Evolutionary conservation across 2,797 vertebrate species (phyloP), one percentile per base, ranked within the genome.

Genomic region (Scleropages formosus): DNA sequence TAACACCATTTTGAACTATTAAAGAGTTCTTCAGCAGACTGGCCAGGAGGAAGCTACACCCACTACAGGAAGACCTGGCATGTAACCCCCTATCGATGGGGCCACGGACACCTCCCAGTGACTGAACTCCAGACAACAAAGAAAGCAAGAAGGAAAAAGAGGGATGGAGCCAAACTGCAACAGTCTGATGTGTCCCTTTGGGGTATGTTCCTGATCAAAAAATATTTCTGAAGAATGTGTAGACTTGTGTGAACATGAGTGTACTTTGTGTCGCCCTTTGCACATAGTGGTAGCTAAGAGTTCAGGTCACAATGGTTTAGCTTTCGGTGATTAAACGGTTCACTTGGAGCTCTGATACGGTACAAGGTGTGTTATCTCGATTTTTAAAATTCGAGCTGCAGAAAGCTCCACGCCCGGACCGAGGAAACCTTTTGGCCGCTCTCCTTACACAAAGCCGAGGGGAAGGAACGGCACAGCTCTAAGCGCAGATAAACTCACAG

Each of bases 21-120:
- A 53, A 79, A 74, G 63, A 39, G 75, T 68, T 71, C 72, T 78
- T 76, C 69, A 66, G 76, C 75, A 77, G 76, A 78, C 74, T 79
- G 51, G 78, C 44, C 20, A 75, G 74, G 44, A 81, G 83, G 84
- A 86, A 86, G 81, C 47, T 80, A 78, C 83, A 79, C 83, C 84
- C 83, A 80, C 65, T 66, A 63, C 74, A 81, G 83, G 84, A 86
- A 84, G 78, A 79, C 72, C 68, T 82, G 83, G 77, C 75, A 68
- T 63, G 70, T 81, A 80, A 84, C 82, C 80, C 68, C 47, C 56
- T 64, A 62, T 59, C 46, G 59, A n/a, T 58, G 69, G 44, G 69
- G 71, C 73, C 74, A 72, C 20, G 53, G 56, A 58, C 47, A 46
- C 72, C 63, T 44, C 49, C 46, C 58, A 61, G 24, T 77, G 72